Conservation (phyloP, 2,888 invertebrate species). For the Hyposoter didymator region DNA sequence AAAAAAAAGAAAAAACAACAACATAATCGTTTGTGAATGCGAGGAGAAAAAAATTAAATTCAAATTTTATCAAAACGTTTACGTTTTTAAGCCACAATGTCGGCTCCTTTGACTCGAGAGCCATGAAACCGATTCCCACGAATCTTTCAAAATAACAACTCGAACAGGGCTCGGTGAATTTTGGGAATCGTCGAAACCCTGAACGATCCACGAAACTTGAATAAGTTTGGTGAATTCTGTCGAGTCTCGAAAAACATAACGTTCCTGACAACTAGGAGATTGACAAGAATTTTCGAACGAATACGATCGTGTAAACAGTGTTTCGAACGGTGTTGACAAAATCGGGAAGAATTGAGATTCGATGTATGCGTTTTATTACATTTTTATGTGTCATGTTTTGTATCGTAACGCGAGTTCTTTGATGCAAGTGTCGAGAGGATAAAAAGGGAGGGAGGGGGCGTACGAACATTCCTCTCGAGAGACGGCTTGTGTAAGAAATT, state of each 20-base stretch:
- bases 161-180: too few relatives aligned
- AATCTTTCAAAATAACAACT: too few relatives aligned
- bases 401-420: constrained; percentile 21
- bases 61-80: not conserved
- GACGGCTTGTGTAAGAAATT: constrained; percentile 30
- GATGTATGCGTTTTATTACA: constrained; percentile 1
- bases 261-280: not conserved
- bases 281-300: not conserved
- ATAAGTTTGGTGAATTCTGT: too few relatives aligned
- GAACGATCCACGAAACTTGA: too few relatives aligned
- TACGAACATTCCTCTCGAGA: constrained; percentile 19
- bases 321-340: constrained; percentile 22
- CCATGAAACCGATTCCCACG: too few relatives aligned
- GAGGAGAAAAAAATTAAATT: not conserved
- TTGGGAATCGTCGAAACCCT: too few relatives aligned
- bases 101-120: too few relatives aligned
- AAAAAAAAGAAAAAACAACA: not conserved
- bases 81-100: too few relatives aligned
- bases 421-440: not conserved
- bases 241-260: too few relatives aligned
- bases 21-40: too few relatives aligned
- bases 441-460: not conserved
- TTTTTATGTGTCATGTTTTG: constrained; percentile 11
- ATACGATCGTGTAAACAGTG: not conserved
- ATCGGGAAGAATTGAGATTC: constrained; percentile 8